phyloP scores from a whole-genome alignment of 2,113 vertebrate genomes.

The Periophthalmus modestus region DNA sequence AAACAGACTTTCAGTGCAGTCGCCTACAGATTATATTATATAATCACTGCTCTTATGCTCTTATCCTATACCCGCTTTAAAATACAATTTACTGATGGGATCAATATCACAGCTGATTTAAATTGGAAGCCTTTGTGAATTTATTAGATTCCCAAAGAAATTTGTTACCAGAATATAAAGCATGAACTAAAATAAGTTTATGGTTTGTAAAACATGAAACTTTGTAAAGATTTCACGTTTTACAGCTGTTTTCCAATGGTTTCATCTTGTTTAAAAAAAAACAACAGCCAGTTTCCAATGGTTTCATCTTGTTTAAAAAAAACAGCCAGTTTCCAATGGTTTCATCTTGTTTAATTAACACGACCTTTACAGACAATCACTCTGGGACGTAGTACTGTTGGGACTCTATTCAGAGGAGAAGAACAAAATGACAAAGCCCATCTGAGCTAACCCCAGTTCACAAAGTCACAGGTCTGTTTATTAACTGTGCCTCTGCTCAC shows the following conservation, averaged over 20 bases:
- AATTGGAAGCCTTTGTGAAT: not conserved
- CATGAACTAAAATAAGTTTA: not conserved
- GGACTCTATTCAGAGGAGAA: slow-evolving; percentile 5
- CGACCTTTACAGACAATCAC: slow-evolving; percentile 20
- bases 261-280: slow-evolving; percentile 2
- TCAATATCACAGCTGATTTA: not conserved
- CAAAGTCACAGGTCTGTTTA: not conserved
- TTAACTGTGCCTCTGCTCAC: slow-evolving; percentile 4
- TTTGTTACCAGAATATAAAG: not conserved
- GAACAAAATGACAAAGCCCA: not conserved
- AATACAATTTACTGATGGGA: not conserved
- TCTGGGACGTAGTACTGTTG: slow-evolving; percentile 8
- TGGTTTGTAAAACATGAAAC: not conserved
- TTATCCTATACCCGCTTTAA: slow-evolving; percentile 19
- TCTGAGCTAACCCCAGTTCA: not conserved
- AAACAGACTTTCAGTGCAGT: not conserved
- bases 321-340: slow-evolving; percentile 6
- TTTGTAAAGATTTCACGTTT: not conserved
- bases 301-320: slow-evolving; percentile 5
- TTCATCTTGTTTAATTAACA: slow-evolving; percentile 6
- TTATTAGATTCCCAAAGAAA: not conserved
- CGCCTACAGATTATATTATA: not conserved
- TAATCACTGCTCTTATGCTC: slow-evolving; percentile 1
- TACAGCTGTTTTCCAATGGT: slow-evolving; percentile 9
- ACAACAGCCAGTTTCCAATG: slow-evolving; percentile 8